A percentile compares a stretch with the other conserved stretches of the same genome.
Conservation (phyloP, 1,140 invertebrate genomes). For the Musca vetustissima region DNA sequence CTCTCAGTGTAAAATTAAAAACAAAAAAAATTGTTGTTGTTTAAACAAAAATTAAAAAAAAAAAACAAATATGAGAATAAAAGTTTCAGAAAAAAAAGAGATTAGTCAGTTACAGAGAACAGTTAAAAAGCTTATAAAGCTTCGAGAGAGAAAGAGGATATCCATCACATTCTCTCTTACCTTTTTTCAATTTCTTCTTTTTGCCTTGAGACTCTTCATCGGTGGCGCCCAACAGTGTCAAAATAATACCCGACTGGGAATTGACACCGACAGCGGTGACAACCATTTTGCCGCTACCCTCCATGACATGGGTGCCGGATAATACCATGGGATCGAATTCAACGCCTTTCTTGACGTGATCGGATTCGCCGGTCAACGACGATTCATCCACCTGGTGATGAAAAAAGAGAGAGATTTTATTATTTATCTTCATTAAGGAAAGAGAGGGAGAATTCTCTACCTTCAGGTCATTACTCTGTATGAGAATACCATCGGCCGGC, state of each 20-base stretch:
- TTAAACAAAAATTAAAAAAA: no score
- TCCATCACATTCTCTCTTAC: no score
- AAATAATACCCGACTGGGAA: slow-evolving; percentile 99
- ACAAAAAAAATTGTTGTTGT: background rate
- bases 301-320: slow-evolving; percentile 99
- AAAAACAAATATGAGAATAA: background rate
- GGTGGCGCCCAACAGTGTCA: slow-evolving; percentile 94
- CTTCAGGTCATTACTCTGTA: slow-evolving; percentile 99
- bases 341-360: slow-evolving; percentile 98
- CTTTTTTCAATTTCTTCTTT: slow-evolving; percentile 93
- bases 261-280: slow-evolving; percentile 98
- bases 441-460: slow-evolving; percentile 58
- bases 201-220: slow-evolving; percentile 89
- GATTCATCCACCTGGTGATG: slow-evolving; percentile 83
- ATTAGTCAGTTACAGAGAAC: background rate
- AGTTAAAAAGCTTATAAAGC: background rate
- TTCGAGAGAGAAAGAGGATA: background rate
- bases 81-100: background rate
- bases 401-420: background rate
- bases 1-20: background rate
- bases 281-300: slow-evolving; percentile 99
- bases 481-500: slow-evolving; percentile 95
- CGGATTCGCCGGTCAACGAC: slow-evolving; percentile 97
- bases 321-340: slow-evolving; percentile 92
- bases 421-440: background rate